Base-by-base conservation (phyloP, 2,888 invertebrate species). In the Leptogaster cylindrica region DNA sequence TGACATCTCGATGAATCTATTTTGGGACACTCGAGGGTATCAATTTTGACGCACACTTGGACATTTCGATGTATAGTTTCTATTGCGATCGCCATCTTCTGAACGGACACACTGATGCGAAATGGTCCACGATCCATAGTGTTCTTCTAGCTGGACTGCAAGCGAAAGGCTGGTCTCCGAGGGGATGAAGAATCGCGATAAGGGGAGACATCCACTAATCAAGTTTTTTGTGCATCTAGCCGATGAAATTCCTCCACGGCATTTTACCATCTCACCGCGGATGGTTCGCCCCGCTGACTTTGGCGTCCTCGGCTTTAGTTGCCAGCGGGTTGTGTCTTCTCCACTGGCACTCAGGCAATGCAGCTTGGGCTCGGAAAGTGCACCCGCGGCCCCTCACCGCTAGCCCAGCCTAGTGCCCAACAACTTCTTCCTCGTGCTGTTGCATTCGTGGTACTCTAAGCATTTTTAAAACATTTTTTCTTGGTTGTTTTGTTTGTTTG, bases 391-490 rank as follows among this genome's bases (percentile, higher is more conserved):
- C 28, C 25, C n/a, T 50, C 23, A 27, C 28, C 50, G 25, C 12
- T 3, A 16, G 23, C 12, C n/a, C 20, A 20, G 23, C 25, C 46
- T 46, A n/a, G n/a, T n/a, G n/a, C 31, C 31, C 31, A 6, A 1
- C 1, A 6, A 31, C 31, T 31, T 31, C 10, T 8, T 1, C 7
- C 6, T 31, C 31, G 6, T 6, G 10, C 31, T 10, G 36, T 4
- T 10, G 4, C 10, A 14, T 14, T 10, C 10, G 52, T 31, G 16
- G 8, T 31, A 20, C 16, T 52, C 52, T 52, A 52, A 52, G 33
- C 52, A 52, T 52, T 52, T 52, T 52, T 52, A 33, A 52, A 52
- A n/a, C n/a, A 52, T 52, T 52, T 52, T 52, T 52, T 31, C 52
- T 52, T 50, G 50, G 28, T 50, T n/a, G n/a, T n/a, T n/a, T n/a